Base-by-base conservation (phyloP, 2,888 invertebrate species). In the Phaonia tiefii region DNA sequence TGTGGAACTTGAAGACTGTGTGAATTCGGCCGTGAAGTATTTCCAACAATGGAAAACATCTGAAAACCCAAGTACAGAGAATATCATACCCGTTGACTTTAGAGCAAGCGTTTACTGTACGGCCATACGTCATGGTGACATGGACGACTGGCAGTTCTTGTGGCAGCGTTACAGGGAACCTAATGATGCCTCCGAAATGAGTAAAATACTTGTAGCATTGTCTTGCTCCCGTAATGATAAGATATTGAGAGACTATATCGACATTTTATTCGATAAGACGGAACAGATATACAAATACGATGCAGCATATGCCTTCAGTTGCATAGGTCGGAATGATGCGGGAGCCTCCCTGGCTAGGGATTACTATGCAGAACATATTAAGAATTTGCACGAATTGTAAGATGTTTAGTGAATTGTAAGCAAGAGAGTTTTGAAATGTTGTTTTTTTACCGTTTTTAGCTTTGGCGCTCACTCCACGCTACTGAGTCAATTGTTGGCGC, bases 271-370 rank as follows among this genome's bases (percentile, higher is more conserved):
- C 37, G 92, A 92, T 0, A 92, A 93, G 0, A 91, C 92, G 13
- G 92, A 93, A 0, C 81, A 83, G 54, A 94, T 97, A 74, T 92
- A 95, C 0, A 92, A 92, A 7, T 96, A 95, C 90, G 96, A 97
- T 88, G 92, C 93, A 0, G 89, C 91, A 10, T 88, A 90, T 20
- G 94, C 95, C 0, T 94, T 96, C 85, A 87, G 91, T 13, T 88
- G 92, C 3, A 93, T 96, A 31, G 92, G 94, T n/a, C 89, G 91
- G 58, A 93, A 93, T 63, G 92, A 93, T 31, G 91, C 92, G 56
- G 97, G 97, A 0, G 95, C 93, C 89, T 93, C 94, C 87, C 91
- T 95, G 82, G 95, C 95, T 0, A 93, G 93, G 85, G 93, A 94
- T 85, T 96, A 95, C 89, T 91, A 97, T 11, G 92, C 93, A 85